Evolutionary conservation across 92 coral and sea anemone genomes (phyloP).

Genomic region (Pocillopora grandis): DNA sequence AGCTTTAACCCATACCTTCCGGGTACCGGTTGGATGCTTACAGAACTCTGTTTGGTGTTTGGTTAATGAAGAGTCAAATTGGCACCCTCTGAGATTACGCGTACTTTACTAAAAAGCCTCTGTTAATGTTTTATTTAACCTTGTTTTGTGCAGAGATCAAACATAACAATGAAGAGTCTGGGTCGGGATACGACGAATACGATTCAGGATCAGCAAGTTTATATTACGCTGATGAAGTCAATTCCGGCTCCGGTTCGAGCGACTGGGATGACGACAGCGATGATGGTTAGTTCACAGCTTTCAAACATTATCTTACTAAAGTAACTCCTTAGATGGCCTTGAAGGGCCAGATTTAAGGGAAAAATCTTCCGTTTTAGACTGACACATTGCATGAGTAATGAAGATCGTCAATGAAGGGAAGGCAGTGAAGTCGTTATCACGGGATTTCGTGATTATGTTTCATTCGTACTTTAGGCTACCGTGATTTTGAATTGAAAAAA

Average conservation of each 20-base stretch:
- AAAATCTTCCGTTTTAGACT: no score
- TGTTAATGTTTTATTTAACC: neutral
- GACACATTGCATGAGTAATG: no score
- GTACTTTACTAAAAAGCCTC: neutral
- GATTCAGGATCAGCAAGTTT: conserved; percentile 41
- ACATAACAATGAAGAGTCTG: conserved; percentile 39
- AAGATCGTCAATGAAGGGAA: no score
- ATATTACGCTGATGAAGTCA: conserved; percentile 50
- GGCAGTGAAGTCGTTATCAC: no score
- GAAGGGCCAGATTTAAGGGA: neutral
- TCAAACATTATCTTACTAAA: neutral
- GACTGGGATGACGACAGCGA: conserved; percentile 28
- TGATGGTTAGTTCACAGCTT: neutral
- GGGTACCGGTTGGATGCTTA: no score
- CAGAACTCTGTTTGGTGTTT: neutral
- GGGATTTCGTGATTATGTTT: no score
- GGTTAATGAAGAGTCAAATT: no score
- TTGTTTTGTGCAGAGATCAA: conserved; percentile 26
- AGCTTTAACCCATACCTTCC: no score
- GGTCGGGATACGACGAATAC: conserved; percentile 41
- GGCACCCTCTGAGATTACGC: neutral
- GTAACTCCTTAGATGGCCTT: neutral
- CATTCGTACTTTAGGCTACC: no score
- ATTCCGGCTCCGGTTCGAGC: conserved; percentile 50
- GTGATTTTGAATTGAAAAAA: no score